Evolutionary conservation across 92 coral and sea anemone species (phyloP).

Genomic region (Zoanthus solanderi): DNA sequence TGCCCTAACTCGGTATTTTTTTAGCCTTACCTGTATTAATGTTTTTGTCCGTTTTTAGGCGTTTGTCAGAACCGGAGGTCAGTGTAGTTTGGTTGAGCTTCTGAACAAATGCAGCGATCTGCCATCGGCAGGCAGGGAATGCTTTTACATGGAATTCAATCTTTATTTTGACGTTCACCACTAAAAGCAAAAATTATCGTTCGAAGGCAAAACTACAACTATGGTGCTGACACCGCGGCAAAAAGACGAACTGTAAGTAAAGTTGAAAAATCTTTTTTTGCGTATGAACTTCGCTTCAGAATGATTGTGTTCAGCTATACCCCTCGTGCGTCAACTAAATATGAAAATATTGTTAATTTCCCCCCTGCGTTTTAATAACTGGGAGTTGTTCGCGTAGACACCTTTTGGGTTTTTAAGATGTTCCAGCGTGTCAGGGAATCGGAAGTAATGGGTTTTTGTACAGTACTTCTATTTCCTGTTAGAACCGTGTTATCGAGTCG

Average conservation of each 20-base stretch:
- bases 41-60: constrained; percentile 42
- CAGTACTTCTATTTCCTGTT: constrained; percentile 32
- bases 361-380: constrained; percentile 8
- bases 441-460: constrained; percentile 41
- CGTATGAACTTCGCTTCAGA: constrained; percentile 7
- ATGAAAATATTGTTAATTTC: constrained; percentile 15
- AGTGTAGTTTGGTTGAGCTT: constrained; percentile 20
- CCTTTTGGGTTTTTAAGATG: constrained; percentile 7
- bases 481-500: too few relatives aligned
- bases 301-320: background rate
- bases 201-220: constrained; percentile 60
- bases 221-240: constrained; percentile 99
- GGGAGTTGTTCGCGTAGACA: constrained; percentile 44
- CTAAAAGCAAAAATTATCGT: constrained; percentile 45
- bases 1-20: constrained; percentile 12
- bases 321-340: constrained; percentile 19
- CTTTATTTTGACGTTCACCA: constrained; percentile 54
- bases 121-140: constrained; percentile 62
- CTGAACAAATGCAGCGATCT: constrained; percentile 50
- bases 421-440: constrained; percentile 3
- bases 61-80: constrained; percentile 48
- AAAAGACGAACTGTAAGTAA: constrained; percentile 95
- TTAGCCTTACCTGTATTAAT: background rate
- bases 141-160: constrained; percentile 65
- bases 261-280: background rate